These are phyloP conservation scores for Pipistrellus kuhlii DNA, from an alignment of 2,797 vertebrate species.

Conservation along the genomic window DNA sequence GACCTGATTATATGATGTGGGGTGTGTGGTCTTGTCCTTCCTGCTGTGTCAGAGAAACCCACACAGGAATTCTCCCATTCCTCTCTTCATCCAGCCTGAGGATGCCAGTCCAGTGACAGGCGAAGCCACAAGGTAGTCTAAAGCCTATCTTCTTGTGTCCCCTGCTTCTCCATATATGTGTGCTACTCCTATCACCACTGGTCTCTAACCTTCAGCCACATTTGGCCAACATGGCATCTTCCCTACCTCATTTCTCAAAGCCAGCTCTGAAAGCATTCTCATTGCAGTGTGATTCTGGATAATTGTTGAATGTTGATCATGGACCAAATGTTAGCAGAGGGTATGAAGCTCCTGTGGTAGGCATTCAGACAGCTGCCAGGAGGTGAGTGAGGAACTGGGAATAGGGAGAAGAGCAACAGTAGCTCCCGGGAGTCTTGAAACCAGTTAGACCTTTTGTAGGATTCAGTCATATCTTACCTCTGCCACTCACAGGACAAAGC, in stretches of 20 bases:
- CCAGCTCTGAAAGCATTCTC: neutral
- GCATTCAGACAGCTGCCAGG: neutral
- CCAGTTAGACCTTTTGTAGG: neutral
- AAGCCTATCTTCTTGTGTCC: neutral
- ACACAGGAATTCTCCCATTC: neutral
- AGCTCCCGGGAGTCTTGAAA: neutral
- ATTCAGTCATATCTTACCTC: no score
- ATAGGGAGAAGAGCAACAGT: neutral
- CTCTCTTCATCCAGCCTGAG: neutral
- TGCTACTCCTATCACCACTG: neutral
- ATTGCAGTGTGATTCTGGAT: neutral
- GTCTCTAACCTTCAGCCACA: neutral
- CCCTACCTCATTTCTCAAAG: neutral
- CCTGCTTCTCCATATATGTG: no score
- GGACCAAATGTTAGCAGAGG: neutral
- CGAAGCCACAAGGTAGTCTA: neutral
- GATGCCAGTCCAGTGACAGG: neutral
- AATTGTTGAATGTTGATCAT: neutral
- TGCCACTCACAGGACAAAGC: neutral
- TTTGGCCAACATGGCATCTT: neutral
- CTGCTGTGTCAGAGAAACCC: neutral
- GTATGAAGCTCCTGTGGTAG: neutral
- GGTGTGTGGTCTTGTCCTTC: neutral
- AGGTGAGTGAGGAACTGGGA: neutral
- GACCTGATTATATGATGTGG: neutral